These are phyloP conservation scores for Platerodrilus igneus DNA, from an alignment of 2,888 invertebrate genomes.

Conservation along the genomic window DNA sequence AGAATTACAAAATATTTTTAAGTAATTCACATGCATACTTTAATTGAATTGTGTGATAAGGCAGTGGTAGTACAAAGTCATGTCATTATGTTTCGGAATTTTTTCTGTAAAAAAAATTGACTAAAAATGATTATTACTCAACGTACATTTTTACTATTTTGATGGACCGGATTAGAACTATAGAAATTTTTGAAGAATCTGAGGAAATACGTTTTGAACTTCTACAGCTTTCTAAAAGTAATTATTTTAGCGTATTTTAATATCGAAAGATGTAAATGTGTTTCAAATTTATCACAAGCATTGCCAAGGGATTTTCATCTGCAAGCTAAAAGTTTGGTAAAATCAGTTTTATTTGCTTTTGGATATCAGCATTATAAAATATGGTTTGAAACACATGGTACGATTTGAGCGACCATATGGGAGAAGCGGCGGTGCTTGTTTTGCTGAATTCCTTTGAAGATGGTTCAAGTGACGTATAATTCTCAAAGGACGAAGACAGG, in stretches of 20 bases:
- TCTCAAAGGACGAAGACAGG: too few relatives aligned
- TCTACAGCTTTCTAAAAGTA: slow-evolving; percentile 62
- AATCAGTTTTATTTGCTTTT: slow-evolving; percentile 68
- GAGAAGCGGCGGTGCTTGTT: too few relatives aligned
- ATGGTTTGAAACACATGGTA: slow-evolving; percentile 68
- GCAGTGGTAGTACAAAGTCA: slow-evolving; percentile 62
- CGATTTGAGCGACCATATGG: too few relatives aligned
- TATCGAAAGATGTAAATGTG: slow-evolving; percentile 64
- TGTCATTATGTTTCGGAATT: slow-evolving; percentile 54
- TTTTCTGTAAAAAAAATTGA: slow-evolving; percentile 54
- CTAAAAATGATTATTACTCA: slow-evolving; percentile 66
- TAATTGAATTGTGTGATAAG: slow-evolving; percentile 53
- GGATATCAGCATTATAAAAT: slow-evolving; percentile 81
- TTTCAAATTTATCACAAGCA: slow-evolving; percentile 60
- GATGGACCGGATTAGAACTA: slow-evolving; percentile 70
- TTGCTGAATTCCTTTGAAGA: too few relatives aligned
- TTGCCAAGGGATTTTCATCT: slow-evolving; percentile 68
- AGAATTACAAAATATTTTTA: slow-evolving; percentile 43
- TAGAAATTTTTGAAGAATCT: slow-evolving; percentile 65
- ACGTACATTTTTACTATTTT: slow-evolving; percentile 72
- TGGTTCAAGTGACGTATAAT: too few relatives aligned
- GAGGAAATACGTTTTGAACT: slow-evolving; percentile 79
- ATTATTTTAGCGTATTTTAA: slow-evolving; percentile 63
- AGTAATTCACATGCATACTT: slow-evolving; percentile 47
- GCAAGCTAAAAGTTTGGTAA: slow-evolving; percentile 67